Evolutionary conservation across 2,113 vertebrate species (phyloP).

Genomic region (Notiomystis cincta): DNA sequence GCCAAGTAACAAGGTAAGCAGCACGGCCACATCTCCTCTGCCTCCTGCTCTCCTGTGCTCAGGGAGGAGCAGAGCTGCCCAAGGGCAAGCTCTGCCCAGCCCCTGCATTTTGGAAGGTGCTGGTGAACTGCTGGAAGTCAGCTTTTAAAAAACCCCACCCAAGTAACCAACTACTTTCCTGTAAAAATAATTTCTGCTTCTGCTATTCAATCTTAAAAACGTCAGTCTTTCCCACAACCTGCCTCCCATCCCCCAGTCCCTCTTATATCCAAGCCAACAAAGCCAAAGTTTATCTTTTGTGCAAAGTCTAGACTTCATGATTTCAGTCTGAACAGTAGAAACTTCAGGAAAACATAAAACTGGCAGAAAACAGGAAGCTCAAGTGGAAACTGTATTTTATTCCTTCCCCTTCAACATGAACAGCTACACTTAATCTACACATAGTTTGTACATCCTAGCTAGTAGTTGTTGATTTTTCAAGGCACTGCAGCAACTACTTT

Average conservation of each 20-base stretch:
- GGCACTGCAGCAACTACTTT: not conserved
- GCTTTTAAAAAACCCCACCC: not conserved
- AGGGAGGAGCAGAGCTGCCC: not conserved
- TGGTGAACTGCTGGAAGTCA: not conserved
- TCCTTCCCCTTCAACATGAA: not conserved
- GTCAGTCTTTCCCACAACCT: not conserved
- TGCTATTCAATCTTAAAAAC: not conserved
- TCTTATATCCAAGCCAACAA: not conserved
- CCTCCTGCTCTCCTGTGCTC: not conserved
- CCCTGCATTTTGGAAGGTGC: not conserved
- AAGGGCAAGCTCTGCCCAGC: not conserved
- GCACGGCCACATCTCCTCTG: not conserved
- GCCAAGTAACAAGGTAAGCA: not conserved
- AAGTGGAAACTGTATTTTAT: not conserved
- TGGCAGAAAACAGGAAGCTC: not conserved
- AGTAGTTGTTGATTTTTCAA: not conserved
- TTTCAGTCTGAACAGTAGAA: not conserved
- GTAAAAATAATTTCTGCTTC: not conserved
- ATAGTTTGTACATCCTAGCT: not conserved
- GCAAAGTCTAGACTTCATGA: not conserved
- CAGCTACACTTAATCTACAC: not conserved
- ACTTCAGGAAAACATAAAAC: not conserved
- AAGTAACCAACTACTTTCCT: not conserved
- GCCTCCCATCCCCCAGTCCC: not conserved
- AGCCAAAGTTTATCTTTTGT: not conserved